Evolutionary conservation across 2,113 vertebrate genomes (phyloP), one percentile per base, ranked within the genome.

Genomic region (Mustela nigripes): DNA sequence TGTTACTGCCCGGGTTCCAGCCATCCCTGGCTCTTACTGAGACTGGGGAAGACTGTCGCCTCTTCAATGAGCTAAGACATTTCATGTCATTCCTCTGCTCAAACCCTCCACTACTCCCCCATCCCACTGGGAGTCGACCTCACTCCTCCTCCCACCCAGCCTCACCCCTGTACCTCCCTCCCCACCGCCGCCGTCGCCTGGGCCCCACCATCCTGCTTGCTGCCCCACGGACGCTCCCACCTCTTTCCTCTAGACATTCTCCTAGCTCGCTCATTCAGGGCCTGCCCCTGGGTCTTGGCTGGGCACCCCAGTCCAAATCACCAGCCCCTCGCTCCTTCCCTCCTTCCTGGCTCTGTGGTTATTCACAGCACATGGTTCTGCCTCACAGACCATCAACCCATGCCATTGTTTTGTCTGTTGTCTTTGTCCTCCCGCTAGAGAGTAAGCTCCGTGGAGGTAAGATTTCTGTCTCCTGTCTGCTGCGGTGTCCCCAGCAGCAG

Each of bases 221-320:
- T 53, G 36, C 42, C 45, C 18, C 48, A 6, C 2, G 3, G 42
- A 45, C 0, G 0, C 53, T 2, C 31, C 10, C 12, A 31, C 36
- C 36, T 10, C 3, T 11, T 76, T 62, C 18, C 53, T 36, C 81
- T 14, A 79, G 26, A 53, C 5, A 0, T 24, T 39, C 63, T 76
- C 48, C 5, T 28, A 31, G 21, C 60, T 82, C 2, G 39, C 65
- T 56, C 11, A 2, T 31, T 50, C 50, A 24, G 19, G 73, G 56
- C 39, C 12, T 39, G 15, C 65, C 36, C 2, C 1, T 19, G 58
- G 65, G 45, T 80, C 31, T 82, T 33, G 48, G 8, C 56, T 7
- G 28, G 50, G n/a, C 10, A 9, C 22, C 7, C 26, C 14, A 0
- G 33, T 22, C 28, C 28, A 2, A 53, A 16, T 62, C n/a, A 11